These are phyloP conservation scores for Montipora foliosa DNA, from an alignment of 64 coral and sea anemone genomes.

Conservation along the genomic window DNA sequence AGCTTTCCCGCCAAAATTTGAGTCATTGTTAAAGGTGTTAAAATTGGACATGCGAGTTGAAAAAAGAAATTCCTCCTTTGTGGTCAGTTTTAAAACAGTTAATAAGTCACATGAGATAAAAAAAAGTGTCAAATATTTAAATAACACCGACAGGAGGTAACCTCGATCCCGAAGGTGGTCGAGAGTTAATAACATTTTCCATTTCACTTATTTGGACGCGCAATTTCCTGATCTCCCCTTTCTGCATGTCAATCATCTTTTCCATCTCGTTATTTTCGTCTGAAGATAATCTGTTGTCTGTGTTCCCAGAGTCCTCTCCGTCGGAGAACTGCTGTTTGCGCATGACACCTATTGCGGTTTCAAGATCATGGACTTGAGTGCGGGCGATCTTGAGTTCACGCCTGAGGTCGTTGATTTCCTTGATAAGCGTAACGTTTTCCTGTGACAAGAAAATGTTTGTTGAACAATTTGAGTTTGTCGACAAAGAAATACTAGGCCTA, in stretches of 20 bases:
- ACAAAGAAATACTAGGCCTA: no score
- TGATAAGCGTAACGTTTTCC: conserved; percentile 99
- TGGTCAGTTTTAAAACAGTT: not conserved
- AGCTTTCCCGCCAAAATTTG: not conserved
- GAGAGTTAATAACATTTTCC: conserved; percentile 69
- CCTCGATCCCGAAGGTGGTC: conserved; percentile 84
- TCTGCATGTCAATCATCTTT: conserved; percentile 98
- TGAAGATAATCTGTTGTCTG: conserved; percentile 13
- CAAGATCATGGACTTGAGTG: conserved; percentile 95
- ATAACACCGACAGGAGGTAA: conserved; percentile 84
- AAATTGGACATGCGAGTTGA: not conserved
- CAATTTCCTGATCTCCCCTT: conserved; percentile 91
- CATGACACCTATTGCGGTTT: conserved; percentile 94
- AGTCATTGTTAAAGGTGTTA: no score
- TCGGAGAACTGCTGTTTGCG: conserved; percentile 73
- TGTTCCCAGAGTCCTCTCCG: conserved; percentile 3
- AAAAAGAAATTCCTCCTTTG: not conserved
- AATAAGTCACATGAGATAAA: not conserved
- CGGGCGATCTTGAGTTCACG: conserved; percentile 96
- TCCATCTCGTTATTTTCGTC: conserved; percentile 82
- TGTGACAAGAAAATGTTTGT: not conserved
- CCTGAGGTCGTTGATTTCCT: conserved; percentile 98
- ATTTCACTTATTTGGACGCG: conserved; percentile 94
- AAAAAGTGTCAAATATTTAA: conserved; percentile 34
- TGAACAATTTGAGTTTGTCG: not conserved